phyloP scores from a whole-genome alignment of 1,140 invertebrate species.

The Propsilocerus akamusi region DNA sequence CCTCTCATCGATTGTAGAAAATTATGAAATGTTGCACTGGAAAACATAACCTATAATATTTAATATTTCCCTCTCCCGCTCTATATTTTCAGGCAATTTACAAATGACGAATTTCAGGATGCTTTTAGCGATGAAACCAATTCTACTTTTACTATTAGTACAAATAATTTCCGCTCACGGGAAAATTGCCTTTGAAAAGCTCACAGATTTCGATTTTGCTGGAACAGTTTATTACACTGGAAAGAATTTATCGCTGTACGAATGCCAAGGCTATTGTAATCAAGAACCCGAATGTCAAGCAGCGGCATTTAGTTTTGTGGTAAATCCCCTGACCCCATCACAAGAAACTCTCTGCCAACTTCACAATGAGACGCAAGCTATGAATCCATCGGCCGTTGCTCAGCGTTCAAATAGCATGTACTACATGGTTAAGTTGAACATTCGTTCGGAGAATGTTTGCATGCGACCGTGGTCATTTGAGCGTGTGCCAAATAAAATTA shows the following conservation, averaged over 20 bases:
- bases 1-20: too few relatives aligned
- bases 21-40: too few relatives aligned
- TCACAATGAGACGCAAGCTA: constrained; percentile 79
- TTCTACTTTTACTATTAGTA: background rate
- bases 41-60: too few relatives aligned
- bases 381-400: constrained; percentile 64
- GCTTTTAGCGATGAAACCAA: background rate
- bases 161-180: constrained; percentile 17
- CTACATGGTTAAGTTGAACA: constrained; percentile 86
- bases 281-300: constrained; percentile 82
- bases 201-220: constrained; percentile 78
- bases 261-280: constrained; percentile 86
- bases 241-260: constrained; percentile 77
- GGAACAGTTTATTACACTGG: constrained; percentile 85
- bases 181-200: constrained; percentile 78
- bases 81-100: too few relatives aligned
- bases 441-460: constrained; percentile 81
- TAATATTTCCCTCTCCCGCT: too few relatives aligned
- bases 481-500: constrained; percentile 77
- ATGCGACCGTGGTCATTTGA: constrained; percentile 84
- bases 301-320: constrained; percentile 76
- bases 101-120: too few relatives aligned
- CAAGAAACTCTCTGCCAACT: constrained; percentile 84
- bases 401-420: constrained; percentile 77
- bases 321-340: constrained; percentile 76